Evolutionary conservation across 2,888 invertebrate species (phyloP).

Genomic region (Eilema depressum): DNA sequence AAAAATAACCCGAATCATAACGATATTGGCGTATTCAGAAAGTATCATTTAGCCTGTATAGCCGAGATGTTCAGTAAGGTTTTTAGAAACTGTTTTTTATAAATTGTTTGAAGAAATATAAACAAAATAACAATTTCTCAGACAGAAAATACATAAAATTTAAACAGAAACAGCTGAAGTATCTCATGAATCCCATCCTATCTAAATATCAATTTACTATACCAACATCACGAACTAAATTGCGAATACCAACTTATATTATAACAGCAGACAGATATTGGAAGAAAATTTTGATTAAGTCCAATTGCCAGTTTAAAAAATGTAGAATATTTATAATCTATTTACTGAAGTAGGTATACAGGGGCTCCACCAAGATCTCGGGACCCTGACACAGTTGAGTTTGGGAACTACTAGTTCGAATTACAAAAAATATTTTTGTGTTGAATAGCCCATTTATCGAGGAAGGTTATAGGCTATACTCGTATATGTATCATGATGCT

Average conservation of each 20-base stretch:
- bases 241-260: conserved; percentile 29
- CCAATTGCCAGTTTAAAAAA: not conserved
- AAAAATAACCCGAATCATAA: too few species aligned
- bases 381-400: too few species aligned
- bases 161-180: conserved; percentile 23
- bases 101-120: not conserved
- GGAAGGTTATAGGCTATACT: too few species aligned
- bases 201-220: conserved; percentile 49
- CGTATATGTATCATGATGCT: too few species aligned
- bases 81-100: conserved; percentile 26
- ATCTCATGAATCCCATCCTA: conserved; percentile 43
- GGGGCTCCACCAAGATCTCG: too few species aligned
- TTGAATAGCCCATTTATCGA: too few species aligned
- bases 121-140: conserved; percentile 10
- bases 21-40: too few species aligned
- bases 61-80: not conserved
- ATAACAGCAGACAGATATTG: conserved; percentile 24
- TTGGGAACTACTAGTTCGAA: too few species aligned
- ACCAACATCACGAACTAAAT: conserved; percentile 40
- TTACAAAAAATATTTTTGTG: too few species aligned
- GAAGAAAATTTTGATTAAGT: not conserved
- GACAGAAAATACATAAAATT: conserved; percentile 13
- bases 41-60: too few species aligned
- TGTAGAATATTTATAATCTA: not conserved
- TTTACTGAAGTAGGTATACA: too few species aligned